phyloP scores from a whole-genome alignment of 2,113 vertebrate species.

The Sphyrna mokarran region DNA sequence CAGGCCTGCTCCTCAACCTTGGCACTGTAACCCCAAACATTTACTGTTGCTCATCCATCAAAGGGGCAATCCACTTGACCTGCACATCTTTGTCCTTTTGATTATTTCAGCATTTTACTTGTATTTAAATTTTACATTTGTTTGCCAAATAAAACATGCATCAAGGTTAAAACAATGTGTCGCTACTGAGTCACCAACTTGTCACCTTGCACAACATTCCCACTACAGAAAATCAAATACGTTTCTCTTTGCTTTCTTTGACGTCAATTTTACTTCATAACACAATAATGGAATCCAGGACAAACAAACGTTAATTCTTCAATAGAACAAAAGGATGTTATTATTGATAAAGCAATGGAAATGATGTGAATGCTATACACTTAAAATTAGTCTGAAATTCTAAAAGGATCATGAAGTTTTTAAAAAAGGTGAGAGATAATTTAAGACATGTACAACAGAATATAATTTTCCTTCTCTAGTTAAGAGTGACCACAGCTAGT shows the following conservation, averaged over 20 bases:
- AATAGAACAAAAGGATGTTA: not conserved
- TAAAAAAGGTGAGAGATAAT: not conserved
- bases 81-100: not conserved
- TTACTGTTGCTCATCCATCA: no score
- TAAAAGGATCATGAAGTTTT: not conserved
- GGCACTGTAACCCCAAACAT: no score
- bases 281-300: not conserved
- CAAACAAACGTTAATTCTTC: not conserved
- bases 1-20: no score
- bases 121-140: not conserved
- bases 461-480: not conserved
- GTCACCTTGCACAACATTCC: conserved; percentile 4
- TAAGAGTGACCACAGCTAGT: not conserved
- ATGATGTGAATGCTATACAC: not conserved
- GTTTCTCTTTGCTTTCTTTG: not conserved
- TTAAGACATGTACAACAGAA: not conserved
- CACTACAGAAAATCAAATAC: not conserved
- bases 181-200: not conserved
- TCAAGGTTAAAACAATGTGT: conserved; percentile 6
- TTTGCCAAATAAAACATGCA: not conserved
- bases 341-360: not conserved
- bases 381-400: not conserved
- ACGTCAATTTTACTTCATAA: not conserved
- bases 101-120: not conserved
- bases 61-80: no score